Percentiles rank a stretch among this genome's conserved stretches.
Conservation (phyloP, 2,113 vertebrate genomes). For the Elephas maximus region DNA sequence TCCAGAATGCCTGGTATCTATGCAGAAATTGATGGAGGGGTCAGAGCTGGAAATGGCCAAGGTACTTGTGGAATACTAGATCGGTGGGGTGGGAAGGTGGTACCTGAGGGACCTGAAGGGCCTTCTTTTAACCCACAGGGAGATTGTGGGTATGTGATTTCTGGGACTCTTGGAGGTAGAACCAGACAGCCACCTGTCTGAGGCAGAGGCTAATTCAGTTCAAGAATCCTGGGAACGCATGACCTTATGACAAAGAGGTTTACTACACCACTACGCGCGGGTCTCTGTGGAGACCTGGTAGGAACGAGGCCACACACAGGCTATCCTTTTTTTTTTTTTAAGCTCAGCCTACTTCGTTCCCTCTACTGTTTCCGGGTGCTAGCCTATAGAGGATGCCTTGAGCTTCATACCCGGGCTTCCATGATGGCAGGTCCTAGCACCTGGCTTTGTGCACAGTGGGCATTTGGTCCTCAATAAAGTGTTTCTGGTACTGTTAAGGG, state of each 20-base stretch:
- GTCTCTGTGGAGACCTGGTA: not conserved
- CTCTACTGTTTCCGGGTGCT: not conserved
- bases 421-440: not conserved
- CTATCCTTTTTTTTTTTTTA: not conserved
- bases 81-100: not conserved
- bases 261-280: not conserved
- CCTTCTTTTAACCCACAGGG: not conserved
- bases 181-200: not conserved
- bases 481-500: not conserved
- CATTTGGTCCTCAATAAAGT: not conserved
- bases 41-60: slow-evolving; percentile 93
- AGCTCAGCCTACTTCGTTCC: not conserved
- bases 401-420: not conserved
- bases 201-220: slow-evolving; percentile 2
- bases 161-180: not conserved
- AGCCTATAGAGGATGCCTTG: not conserved
- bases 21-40: slow-evolving; percentile 89
- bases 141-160: slow-evolving; percentile 21
- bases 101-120: not conserved
- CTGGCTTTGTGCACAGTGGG: not conserved
- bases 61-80: slow-evolving; percentile 86
- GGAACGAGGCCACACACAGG: not conserved
- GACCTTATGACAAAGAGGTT: not conserved
- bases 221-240: not conserved
- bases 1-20: slow-evolving; percentile 86